Evolutionary conservation across 2,888 invertebrate genomes (phyloP), one percentile per base, ranked within the genome.

Genomic region (Eledone cirrhosa): DNA sequence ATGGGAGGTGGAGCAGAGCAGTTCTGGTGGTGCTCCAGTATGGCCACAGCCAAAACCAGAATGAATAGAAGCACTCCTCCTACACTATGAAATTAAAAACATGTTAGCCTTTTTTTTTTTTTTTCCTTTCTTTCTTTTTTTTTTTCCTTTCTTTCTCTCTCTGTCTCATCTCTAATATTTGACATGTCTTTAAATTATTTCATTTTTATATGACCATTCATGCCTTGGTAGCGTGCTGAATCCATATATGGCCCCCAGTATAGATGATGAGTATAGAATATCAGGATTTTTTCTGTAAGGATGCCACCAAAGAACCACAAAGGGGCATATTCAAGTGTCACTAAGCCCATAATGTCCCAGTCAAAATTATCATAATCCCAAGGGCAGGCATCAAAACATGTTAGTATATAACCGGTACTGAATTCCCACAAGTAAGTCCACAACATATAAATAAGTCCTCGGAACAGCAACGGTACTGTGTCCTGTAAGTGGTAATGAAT

Each of bases 241-340:
- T 72, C 72, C 41, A 72, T n/a, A 31, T 72, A 72, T 78, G 87
- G 86, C 22, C 87, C 87, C 86, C 87, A 87, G 78, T 86, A 84
- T 33, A 89, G 82, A 78, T 81, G 81, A 33, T 85, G 83, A 3
- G 87, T 86, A 77, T 85, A 87, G 27, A 80, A 81, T 47, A 90
- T 84, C 22, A 90, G 80, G 29, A 88, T 67, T 29, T 83, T 80
- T 78, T 90, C 90, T 63, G 82, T 79, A 16, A 88, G 75, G 2
- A 90, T 80, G 65, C 84, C 82, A 3, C 86, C 88, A 19, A 91
- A 67, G 82, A 89, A 91, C 92, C 92, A 92, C 65, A 92, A 86
- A 0, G 92, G 92, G 19, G 91, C 91, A 85, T 92, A 92, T 83
- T 92, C 92, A 72, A 92, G 85, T 4, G 92, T 92, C 69, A 92